Evolutionary conservation across 2,797 vertebrate species (phyloP), one percentile per base, ranked within the genome.

Genomic region (Ciconia nigra): DNA sequence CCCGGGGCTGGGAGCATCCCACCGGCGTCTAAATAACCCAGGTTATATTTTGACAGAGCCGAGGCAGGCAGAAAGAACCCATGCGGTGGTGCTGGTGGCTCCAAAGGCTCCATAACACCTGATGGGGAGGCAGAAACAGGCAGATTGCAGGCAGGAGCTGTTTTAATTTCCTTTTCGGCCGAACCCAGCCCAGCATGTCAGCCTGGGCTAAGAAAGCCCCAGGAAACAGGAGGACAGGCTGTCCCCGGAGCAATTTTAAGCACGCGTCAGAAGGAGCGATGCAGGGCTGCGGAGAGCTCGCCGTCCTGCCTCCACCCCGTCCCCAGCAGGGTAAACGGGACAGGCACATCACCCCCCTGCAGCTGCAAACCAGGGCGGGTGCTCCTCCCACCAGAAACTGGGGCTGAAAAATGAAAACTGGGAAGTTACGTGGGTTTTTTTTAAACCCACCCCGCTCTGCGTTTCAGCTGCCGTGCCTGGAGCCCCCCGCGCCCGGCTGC

Each of bases 311-410:
- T 33, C 6, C 5, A 39, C 37, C 37, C 37, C 37, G 10, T 39
- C 16, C 19, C 31, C 14, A 1, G 54, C 62, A 37, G 29, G 33
- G 20, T 2, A 28, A 71, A 5, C 4, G 1, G 79, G 54, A 18
- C 31, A 4, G 58, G 28, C n/a, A 1, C 24, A 2, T 44, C 67
- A 1, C 21, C 29, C 24, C 20, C 3, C 0, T 28, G 58, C 24
- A 63, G 35, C 52, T n/a, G 33, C 87, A 24, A 28, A 41, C 12
- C 25, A 3, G 17, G 9, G 54, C 61, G 6, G 54, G 15, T 15
- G 4, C 44, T 73, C 19, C 52, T 80, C 69, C 76, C 3, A 0
- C 24, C 49, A 37, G 42, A 13, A 77, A 65, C 3, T 5, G 4
- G 5, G 31, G 47, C 52, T 52, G 66, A 4, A 52, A 82, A 79